phyloP scores from a whole-genome alignment of 2,113 vertebrate species.

The Synodontis membranacea region DNA sequence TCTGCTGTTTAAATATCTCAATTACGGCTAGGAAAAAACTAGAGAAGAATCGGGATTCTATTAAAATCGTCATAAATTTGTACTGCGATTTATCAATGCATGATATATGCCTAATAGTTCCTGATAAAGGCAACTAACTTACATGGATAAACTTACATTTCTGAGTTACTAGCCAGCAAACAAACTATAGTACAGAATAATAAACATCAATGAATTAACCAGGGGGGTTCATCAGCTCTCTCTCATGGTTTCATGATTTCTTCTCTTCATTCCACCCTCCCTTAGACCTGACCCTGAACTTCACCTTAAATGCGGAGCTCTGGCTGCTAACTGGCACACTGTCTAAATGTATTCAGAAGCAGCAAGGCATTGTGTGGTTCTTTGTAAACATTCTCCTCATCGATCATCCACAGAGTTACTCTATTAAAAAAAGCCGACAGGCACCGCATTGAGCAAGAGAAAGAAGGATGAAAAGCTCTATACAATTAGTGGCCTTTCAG shows the following conservation, averaged over 20 bases:
- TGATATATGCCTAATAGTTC: too few species aligned
- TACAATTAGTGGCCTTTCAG: constrained; percentile 33
- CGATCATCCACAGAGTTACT: constrained; percentile 28
- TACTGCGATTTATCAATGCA: too few species aligned
- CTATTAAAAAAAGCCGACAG: constrained; percentile 17
- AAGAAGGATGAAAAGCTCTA: constrained; percentile 22
- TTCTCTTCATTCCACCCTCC: not conserved
- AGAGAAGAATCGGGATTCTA: too few species aligned
- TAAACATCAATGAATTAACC: not conserved
- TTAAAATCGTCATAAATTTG: too few species aligned
- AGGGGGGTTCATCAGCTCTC: not conserved
- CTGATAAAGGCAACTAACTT: too few species aligned
- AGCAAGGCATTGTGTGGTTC: constrained; percentile 14
- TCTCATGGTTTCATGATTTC: not conserved
- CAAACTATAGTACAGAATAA: not conserved
- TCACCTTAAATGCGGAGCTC: not conserved
- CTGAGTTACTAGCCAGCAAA: not conserved
- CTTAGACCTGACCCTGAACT: not conserved
- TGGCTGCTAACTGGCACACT: not conserved
- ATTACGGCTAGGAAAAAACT: too few species aligned
- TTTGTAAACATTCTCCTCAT: constrained; percentile 32
- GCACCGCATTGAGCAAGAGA: constrained; percentile 22
- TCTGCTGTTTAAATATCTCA: too few species aligned
- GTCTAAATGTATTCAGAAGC: constrained; percentile 1
- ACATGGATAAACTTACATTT: too few species aligned